These are phyloP conservation scores for human DNA, from an alignment of 2,113 vertebrate genomes.

Conservation along the genomic window DNA sequence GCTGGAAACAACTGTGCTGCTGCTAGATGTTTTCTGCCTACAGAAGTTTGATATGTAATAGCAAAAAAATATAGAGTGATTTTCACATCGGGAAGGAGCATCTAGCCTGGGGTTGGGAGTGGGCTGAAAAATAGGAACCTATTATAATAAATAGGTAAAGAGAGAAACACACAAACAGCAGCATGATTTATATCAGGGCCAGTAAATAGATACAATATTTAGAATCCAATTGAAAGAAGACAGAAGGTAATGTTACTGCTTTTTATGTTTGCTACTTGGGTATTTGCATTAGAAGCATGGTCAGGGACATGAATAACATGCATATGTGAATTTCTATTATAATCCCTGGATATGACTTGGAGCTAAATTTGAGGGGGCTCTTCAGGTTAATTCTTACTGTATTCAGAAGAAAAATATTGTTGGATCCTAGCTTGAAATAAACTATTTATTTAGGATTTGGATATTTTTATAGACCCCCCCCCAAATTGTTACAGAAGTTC, in stretches of 20 bases:
- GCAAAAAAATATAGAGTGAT: not conserved
- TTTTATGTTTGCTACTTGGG: too few species aligned
- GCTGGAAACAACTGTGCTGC: not conserved
- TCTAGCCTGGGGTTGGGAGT: not conserved
- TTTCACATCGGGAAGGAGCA: not conserved
- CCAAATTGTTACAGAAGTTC: not conserved
- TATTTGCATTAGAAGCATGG: not conserved
- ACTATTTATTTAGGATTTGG: not conserved
- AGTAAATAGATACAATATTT: not conserved
- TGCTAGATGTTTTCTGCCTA: slow-evolving; percentile 1
- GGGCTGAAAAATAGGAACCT: not conserved
- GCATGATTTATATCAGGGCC: not conserved
- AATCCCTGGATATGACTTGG: not conserved
- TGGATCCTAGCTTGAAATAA: not conserved
- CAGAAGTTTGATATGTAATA: not conserved
- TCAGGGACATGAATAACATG: not conserved
- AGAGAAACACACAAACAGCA: not conserved
- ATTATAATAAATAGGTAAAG: not conserved
- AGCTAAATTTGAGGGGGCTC: not conserved
- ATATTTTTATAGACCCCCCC: not conserved
- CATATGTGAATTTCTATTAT: not conserved
- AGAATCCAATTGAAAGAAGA: not conserved
- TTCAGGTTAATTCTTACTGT: not conserved
- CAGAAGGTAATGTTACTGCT: not conserved
- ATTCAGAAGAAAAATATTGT: not conserved